These are phyloP conservation scores for Podarcis lilfordi DNA, from an alignment of 2,797 vertebrate species.

Conservation along the genomic window DNA sequence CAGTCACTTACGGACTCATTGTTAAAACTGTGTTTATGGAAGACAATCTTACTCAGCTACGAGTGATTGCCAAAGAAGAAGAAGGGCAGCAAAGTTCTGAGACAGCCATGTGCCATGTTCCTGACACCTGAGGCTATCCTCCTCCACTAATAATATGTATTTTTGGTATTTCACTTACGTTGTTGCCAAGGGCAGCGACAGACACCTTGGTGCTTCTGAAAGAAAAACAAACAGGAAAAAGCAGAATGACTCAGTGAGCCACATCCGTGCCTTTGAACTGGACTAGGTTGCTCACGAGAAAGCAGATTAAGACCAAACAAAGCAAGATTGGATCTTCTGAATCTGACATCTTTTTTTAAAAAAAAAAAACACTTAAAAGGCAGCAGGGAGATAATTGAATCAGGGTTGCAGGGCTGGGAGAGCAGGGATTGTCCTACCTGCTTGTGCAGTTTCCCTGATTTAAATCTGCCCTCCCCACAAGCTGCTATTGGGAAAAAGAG, in stretches of 20 bases:
- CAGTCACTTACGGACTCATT: too few relatives aligned
- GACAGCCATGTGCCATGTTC: neutral
- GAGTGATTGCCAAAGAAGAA: too few relatives aligned
- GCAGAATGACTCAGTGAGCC: conserved; percentile 37
- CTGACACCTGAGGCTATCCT: neutral
- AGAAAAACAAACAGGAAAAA: conserved; percentile 68
- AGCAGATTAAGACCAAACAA: neutral
- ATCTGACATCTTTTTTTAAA: neutral
- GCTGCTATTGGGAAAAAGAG: neutral
- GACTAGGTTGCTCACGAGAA: rapidly evolving
- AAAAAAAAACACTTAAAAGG: too few relatives aligned
- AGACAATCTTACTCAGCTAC: too few relatives aligned
- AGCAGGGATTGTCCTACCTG: neutral
- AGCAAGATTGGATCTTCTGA: neutral
- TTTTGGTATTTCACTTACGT: conserved; percentile 73
- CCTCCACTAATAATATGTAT: neutral
- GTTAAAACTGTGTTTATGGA: too few relatives aligned
- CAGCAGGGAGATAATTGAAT: neutral
- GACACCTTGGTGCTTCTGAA: conserved; percentile 79
- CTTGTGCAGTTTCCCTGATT: neutral
- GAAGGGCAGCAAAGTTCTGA: neutral
- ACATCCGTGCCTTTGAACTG: neutral
- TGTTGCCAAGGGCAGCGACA: conserved; percentile 79
- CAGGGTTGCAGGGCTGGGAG: neutral
- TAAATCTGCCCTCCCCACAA: neutral